Percentiles rank a stretch among this genome's conserved stretches.
Conservation (phyloP, 2,888 invertebrate species). For the Erynnis tages region DNA sequence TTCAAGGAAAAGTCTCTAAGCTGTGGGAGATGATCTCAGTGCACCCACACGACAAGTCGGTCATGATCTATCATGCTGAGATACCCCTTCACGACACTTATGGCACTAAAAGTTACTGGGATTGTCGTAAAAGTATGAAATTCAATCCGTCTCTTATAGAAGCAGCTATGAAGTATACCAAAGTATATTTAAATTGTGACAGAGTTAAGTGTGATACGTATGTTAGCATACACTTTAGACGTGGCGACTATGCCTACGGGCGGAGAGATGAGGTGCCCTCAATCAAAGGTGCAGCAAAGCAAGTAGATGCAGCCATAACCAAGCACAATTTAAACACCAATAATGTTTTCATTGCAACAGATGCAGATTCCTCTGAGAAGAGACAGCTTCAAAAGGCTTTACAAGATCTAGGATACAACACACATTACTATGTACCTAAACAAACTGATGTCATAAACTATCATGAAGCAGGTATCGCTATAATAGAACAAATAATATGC, state of each 20-base stretch:
- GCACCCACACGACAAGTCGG: conserved; percentile 65
- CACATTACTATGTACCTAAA: conserved; percentile 61
- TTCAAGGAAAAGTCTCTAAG: conserved; percentile 88
- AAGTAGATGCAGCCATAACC: conserved; percentile 84
- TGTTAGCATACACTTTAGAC: conserved; percentile 91
- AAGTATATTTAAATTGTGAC: conserved; percentile 50
- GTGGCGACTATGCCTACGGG: conserved; percentile 92
- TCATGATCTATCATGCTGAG: conserved; percentile 91
- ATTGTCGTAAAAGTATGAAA: conserved; percentile 93
- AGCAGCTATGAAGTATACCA: conserved; percentile 85
- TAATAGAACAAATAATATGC: conserved; percentile 97
- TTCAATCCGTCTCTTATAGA: conserved; percentile 86
- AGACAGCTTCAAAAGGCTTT: conserved; percentile 70
- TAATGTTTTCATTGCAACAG: conserved; percentile 91
- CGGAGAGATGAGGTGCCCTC: conserved; percentile 89
- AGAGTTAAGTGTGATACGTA: conserved; percentile 83
- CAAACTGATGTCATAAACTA: conserved; percentile 62
- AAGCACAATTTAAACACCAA: conserved; percentile 60
- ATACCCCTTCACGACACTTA: conserved; percentile 93
- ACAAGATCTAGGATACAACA: conserved; percentile 47
- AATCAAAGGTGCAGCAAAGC: conserved; percentile 87
- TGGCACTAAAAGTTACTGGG: conserved; percentile 92
- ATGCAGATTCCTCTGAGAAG: conserved; percentile 84
- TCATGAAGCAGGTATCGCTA: conserved; percentile 93
- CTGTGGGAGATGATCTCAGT: conserved; percentile 81